Evolutionary conservation across 2,888 invertebrate genomes (phyloP).

Genomic region (Ametastegia equiseti): DNA sequence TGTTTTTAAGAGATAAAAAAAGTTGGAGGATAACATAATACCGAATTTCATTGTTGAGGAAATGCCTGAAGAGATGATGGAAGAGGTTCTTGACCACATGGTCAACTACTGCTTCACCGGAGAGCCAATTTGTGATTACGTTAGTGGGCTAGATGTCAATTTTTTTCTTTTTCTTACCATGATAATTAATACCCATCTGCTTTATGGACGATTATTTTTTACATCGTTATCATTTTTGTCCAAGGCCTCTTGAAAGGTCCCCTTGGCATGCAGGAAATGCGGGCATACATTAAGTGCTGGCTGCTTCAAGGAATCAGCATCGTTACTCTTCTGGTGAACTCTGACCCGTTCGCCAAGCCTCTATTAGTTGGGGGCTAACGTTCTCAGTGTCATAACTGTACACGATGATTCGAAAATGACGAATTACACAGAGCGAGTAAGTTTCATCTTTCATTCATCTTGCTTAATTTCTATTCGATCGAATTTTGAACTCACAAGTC

Average conservation of each 20-base stretch:
- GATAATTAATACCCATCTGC: no score
- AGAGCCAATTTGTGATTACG: not conserved
- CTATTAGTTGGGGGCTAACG: conserved; percentile 71
- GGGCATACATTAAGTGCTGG: conserved; percentile 60
- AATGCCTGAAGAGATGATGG: conserved; percentile 65
- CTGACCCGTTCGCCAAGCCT: conserved; percentile 64
- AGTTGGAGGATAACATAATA: not conserved
- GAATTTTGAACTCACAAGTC: no score
- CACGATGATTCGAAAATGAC: conserved; percentile 49
- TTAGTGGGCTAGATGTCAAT: not conserved
- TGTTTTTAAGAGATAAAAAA: conserved; percentile 57
- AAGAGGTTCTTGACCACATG: conserved; percentile 62
- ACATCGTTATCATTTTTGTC: not conserved
- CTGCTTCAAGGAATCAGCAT: conserved; percentile 68
- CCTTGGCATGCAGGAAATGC: conserved; percentile 60
- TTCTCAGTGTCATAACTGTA: conserved; percentile 56
- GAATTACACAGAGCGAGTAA: not conserved
- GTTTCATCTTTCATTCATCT: conserved; percentile 19
- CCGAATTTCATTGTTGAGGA: conserved; percentile 67
- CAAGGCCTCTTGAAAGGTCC: conserved; percentile 64
- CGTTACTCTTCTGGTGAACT: conserved; percentile 68
- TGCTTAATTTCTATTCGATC: no score
- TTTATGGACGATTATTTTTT: no score
- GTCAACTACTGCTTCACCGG: not conserved
- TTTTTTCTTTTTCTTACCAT: not conserved